Conservation (phyloP, 2,888 invertebrate species). For the Spicauda simplicius region DNA sequence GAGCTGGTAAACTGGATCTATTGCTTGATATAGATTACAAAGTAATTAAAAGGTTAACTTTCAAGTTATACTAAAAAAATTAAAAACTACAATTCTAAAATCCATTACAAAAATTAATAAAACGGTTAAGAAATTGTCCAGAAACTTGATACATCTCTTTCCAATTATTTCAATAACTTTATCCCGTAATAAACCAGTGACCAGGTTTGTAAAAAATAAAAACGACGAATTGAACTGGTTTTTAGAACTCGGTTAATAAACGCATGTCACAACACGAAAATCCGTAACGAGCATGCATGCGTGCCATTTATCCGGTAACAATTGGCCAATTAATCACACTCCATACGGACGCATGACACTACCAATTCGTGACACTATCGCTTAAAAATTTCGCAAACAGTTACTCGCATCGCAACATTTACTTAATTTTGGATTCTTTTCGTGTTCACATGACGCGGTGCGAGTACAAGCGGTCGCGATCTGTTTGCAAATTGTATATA, state of each 20-base stretch:
- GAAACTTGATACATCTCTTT: too few species aligned
- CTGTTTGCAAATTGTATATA: too few species aligned
- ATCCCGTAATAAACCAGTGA: too few species aligned
- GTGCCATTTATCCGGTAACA: constrained; percentile 5
- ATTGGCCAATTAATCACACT: constrained; percentile 21
- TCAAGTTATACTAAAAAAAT: too few species aligned
- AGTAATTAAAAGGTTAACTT: not conserved
- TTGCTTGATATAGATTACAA: not conserved
- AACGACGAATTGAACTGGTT: not conserved
- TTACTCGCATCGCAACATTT: constrained; percentile 12
- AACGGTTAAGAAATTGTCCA: too few species aligned
- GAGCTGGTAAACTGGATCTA: not conserved
- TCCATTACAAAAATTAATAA: too few species aligned
- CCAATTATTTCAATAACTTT: too few species aligned
- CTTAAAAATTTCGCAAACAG: constrained; percentile 23
- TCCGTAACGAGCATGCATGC: constrained; percentile 1
- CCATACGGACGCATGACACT: not conserved
- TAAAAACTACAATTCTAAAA: too few species aligned
- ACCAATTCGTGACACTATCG: constrained; percentile 11
- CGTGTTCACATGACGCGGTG: not conserved
- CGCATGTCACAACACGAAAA: not conserved
- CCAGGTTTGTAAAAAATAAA: not conserved
- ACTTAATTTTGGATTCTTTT: constrained; percentile 10
- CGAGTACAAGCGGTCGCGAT: not conserved
- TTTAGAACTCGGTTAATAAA: not conserved